Base-by-base conservation (phyloP, 2,888 invertebrate genomes). In the Sminthurinus aureus region DNA sequence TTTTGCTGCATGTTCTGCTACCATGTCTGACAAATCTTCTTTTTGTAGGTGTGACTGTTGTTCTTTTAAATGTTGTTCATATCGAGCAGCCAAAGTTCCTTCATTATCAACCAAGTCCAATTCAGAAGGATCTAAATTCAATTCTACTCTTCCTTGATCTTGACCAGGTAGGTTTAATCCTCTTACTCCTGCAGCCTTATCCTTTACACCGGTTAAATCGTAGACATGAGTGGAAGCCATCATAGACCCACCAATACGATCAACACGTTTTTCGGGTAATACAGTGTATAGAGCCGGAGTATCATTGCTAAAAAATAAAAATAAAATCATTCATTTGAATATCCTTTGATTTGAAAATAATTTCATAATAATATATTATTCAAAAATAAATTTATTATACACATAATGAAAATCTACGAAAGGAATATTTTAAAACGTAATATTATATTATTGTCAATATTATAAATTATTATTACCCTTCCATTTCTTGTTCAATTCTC, bases 201-300 rank as follows among this genome's bases (percentile, higher is more conserved):
- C 84, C 66, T 84, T 82, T 79, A 87, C 91, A 90, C 26, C 91
- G 67, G 94, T 93, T 91, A 99, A 94, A 90, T 99, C 99, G 90
- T 99, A 99, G 0, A 98, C 97, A 91, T 99, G 99, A 0, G 97
- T 97, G 75, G 98, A 98, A 3, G 96, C 99, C 98, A 99, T 98
- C 98, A 99, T 98, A 0, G 94, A 93, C 83, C 95, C 95, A 0
- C 96, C 94, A 82, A 98, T 93, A 79, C 96, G 93, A 83, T 98
- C 98, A 51, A 95, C 94, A 86, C 96, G 95, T 89, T 98, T 96
- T 91, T 99, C 99, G 51, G 98, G 98, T 84, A 99, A 91, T 84
- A 99, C 96, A 89, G 98, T 98, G 91, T 98, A 99, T 50, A 99
- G 91, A 0, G 96, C 96, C 0, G 98, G 98, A 0, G 98, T 97